Evolutionary conservation across 2,797 vertebrate genomes (phyloP).

Genomic region (Pogoniulus pusillus): DNA sequence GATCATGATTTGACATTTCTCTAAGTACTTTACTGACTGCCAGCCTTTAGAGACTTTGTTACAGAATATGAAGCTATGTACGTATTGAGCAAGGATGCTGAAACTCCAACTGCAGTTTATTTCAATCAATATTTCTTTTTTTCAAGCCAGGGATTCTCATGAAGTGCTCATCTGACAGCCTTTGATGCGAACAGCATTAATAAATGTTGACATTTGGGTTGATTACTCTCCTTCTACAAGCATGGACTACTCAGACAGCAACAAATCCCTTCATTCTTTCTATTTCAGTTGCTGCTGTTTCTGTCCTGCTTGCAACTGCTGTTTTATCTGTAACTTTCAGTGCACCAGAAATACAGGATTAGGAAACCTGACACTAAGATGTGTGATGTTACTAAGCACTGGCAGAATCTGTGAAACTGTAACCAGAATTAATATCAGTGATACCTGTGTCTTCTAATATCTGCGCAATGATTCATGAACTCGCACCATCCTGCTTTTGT

Average conservation of each 20-base stretch:
- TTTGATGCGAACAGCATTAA: constrained; percentile 59
- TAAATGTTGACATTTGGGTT: constrained; percentile 53
- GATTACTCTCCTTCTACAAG: constrained; percentile 50
- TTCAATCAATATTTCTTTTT: constrained; percentile 66
- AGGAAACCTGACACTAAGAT: constrained; percentile 26
- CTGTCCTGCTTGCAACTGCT: not conserved
- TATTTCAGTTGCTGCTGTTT: not conserved
- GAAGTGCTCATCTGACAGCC: constrained; percentile 19
- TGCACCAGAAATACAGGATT: not conserved
- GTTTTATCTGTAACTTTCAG: constrained; percentile 43
- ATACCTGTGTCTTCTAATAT: accelerated
- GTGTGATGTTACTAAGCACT: not conserved
- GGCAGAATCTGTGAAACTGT: not conserved
- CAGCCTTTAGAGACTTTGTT: constrained; percentile 36
- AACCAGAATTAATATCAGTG: not conserved
- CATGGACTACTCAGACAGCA: not conserved
- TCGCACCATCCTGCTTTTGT: not conserved
- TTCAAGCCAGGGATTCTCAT: constrained; percentile 31
- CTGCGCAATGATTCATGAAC: not conserved
- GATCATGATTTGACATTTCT: constrained; percentile 64
- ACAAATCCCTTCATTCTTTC: constrained; percentile 37
- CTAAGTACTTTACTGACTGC: constrained; percentile 35
- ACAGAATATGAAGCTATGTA: constrained; percentile 20
- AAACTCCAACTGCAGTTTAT: constrained; percentile 58
- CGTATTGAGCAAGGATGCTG: constrained; percentile 36